These are phyloP conservation scores for Carassius auratus DNA, from an alignment of 2,113 vertebrate genomes.

Conservation along the genomic window DNA sequence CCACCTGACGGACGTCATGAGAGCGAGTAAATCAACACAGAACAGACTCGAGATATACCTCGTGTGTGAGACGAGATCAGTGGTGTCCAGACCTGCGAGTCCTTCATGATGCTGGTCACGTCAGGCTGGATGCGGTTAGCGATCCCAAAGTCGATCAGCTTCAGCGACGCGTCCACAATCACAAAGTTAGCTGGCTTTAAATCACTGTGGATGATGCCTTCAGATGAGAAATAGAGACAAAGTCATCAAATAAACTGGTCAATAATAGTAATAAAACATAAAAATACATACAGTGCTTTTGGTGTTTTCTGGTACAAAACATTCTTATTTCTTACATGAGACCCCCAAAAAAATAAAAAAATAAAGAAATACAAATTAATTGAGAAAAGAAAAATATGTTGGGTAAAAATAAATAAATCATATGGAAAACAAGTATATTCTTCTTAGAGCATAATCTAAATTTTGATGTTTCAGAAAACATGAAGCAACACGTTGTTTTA, in stretches of 20 bases:
- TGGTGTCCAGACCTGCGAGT: constrained; percentile 83
- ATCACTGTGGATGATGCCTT: constrained; percentile 98
- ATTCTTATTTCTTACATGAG: too few species aligned
- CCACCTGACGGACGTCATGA: constrained; percentile 77
- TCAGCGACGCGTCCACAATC: constrained; percentile 93
- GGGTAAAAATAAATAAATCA: too few species aligned
- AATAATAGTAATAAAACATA: too few species aligned
- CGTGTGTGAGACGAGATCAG: not conserved
- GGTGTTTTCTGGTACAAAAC: too few species aligned
- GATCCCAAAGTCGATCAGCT: constrained; percentile 97
- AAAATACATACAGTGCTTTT: too few species aligned
- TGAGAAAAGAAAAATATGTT: too few species aligned
- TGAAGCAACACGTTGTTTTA: too few species aligned
- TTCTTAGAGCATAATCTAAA: too few species aligned
- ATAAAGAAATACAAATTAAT: too few species aligned
- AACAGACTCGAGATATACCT: not conserved
- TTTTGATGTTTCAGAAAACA: too few species aligned
- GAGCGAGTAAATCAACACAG: not conserved
- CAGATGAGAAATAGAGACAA: not conserved
- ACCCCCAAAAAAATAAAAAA: too few species aligned
- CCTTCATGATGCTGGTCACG: constrained; percentile 95
- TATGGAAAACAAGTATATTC: too few species aligned
- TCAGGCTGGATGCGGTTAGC: constrained; percentile 97
- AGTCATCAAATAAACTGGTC: not conserved
- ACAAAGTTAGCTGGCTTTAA: constrained; percentile 97